Evolutionary conservation across 2,113 vertebrate species (phyloP), one percentile per base, ranked within the genome.

Genomic region (Equus quagga): DNA sequence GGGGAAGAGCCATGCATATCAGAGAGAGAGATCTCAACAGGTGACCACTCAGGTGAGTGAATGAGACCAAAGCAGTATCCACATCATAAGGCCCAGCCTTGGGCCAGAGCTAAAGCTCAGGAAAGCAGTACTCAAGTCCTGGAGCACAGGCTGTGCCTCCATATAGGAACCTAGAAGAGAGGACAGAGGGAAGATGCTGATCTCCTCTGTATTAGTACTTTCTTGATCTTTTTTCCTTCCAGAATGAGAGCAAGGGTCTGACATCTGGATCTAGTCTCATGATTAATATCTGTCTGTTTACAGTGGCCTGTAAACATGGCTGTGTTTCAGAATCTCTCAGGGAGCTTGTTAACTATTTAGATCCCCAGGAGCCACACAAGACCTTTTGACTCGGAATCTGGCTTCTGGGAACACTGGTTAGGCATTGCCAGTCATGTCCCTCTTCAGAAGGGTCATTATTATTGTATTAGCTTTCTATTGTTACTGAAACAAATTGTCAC

Each of bases 1-100:
- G 69, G 86, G 41, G n/a, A 88, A 46, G 91, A 91, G 17, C 91
- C 82, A 33, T 95, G 70, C 18, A 5, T 94, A 24, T 51, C 82
- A 26, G 56, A 88, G 10, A 76, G 26, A 84, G 82, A 94, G 65
- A 36, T 95, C 58, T 67, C 56, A 73, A 51, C 14, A 36, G 86
- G 60, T n/a, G 2, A 13, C 58, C 23, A 76, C n/a, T 26, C 76
- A 91, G 91, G 92, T 95, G 49, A 83, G 95, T 85, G 33, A 62
- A n/a, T 56, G 36, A 79, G 44, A 70, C 17, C 36, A 24, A 80
- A 79, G 75, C 21, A 79, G 17, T 26, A 44, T 28, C 58, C 65
- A 72, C 1, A 11, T 82, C 60, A 33, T 24, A 72, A 72, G 21
- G 26, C 24, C 41, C 56, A 81, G 41, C 80, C 69, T 18, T 13